Evolutionary conservation across 2,113 vertebrate genomes (phyloP), one percentile per base, ranked within the genome.

Genomic region (Hemibagrus wyckioides): DNA sequence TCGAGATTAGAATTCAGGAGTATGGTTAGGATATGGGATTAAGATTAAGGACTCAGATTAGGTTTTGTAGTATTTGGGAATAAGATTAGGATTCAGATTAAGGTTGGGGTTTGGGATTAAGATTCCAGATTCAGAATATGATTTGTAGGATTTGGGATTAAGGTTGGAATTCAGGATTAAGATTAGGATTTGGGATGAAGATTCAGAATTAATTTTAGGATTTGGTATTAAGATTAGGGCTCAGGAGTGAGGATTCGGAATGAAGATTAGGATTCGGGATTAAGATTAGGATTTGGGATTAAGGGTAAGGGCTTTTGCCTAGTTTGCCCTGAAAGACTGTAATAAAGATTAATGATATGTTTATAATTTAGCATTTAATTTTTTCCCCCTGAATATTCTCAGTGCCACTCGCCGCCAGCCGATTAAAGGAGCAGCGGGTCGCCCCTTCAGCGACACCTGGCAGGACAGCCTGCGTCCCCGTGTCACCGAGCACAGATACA

Each of bases 331-430:
- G n/a, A 2, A 67, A 28, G 13, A 6, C 63, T 33, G 30, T 67
- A 1, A 6, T 33, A 33, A 2, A 33, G 69, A 10, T 71, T 71
- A 71, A 71, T 39, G 69, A 4, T 25, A 7, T 1, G 36, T 23
- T 73, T 4, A 25, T 23, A 73, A 73, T 6, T 0, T 36, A 15
- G 17, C 0, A 1, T 25, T 25, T 25, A 9, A 4, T 41, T 25
- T 17, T 11, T 23, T n/a, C n/a, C n/a, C n/a, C n/a, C 69, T 11
- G 36, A 4, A 11, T 1, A 59, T 85, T 92, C 90, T 87, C 87
- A 99, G 98, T 48, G 97, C 96, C 89, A 97, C 96, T 89, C 98
- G 97, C 90, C 96, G 97, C 85, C 95, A 94, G 87, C 97, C 98
- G 30, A 99, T 99, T 89, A 96, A 95, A 92, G 98, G 97, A 87